Percentiles rank a stretch among this genome's conserved stretches.
These are phyloP conservation scores for Hydrolagus affinis DNA, from an alignment of 2,113 vertebrate species.

Conservation along the genomic window DNA sequence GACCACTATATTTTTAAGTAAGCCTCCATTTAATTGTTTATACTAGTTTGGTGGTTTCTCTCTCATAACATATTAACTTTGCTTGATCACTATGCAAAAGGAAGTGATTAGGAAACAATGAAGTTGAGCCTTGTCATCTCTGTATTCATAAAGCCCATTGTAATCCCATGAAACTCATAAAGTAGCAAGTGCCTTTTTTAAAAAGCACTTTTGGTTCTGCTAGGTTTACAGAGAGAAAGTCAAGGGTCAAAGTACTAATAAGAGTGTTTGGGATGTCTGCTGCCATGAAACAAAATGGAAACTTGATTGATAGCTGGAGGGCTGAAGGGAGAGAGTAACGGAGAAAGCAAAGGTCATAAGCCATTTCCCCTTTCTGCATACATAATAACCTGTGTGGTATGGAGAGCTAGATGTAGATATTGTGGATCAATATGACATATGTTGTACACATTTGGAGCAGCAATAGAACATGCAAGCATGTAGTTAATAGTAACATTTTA, in stretches of 20 bases:
- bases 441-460: constrained; percentile 60
- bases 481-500: constrained; percentile 67
- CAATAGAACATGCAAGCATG: constrained; percentile 65
- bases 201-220: constrained; percentile 59
- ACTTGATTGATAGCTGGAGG: constrained; percentile 94
- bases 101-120: constrained; percentile 24
- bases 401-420: constrained; percentile 57
- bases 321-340: constrained; percentile 61
- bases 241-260: constrained; percentile 92
- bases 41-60: neutral
- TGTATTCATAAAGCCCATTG: constrained; percentile 35
- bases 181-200: constrained; percentile 56
- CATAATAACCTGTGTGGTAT: constrained; percentile 60
- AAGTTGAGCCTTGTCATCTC: constrained; percentile 28
- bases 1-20: constrained; percentile 19
- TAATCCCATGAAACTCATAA: constrained; percentile 58
- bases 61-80: neutral
- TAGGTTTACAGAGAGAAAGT: constrained; percentile 72
- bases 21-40: neutral
- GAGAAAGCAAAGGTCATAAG: constrained; percentile 76
- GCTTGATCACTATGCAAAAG: constrained; percentile 16
- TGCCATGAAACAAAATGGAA: constrained; percentile 98
- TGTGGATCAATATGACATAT: constrained; percentile 82
- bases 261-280: constrained; percentile 96
- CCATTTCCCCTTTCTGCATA: constrained; percentile 70